phyloP scores from a whole-genome alignment of 2,888 invertebrate genomes.

The Lycocerus yunnanus region DNA sequence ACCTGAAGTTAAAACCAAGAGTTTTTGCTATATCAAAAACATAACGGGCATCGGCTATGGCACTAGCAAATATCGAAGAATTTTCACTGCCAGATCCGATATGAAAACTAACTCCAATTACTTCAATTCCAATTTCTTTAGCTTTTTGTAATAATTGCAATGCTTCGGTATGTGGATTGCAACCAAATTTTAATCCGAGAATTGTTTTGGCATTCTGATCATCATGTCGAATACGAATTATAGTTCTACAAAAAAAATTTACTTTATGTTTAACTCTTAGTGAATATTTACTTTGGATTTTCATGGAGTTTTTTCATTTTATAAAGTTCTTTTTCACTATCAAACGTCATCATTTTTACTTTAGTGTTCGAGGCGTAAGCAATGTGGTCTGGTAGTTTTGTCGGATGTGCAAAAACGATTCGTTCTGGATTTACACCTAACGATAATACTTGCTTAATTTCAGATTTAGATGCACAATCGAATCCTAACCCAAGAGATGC shows the following conservation, averaged over 20 bases:
- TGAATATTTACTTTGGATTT: background rate
- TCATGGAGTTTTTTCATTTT: constrained; percentile 75
- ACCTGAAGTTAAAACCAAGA: constrained; percentile 75
- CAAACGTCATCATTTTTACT: constrained; percentile 88
- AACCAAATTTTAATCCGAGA: constrained; percentile 94
- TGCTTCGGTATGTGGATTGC: constrained; percentile 77
- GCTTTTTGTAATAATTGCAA: constrained; percentile 76
- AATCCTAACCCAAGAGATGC: constrained; percentile 89
- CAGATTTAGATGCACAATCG: constrained; percentile 95
- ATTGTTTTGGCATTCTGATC: constrained; percentile 83
- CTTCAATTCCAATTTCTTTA: constrained; percentile 73
- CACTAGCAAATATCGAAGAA: constrained; percentile 78
- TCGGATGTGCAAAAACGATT: constrained; percentile 95
- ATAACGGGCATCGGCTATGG: constrained; percentile 71
- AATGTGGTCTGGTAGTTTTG: constrained; percentile 90
- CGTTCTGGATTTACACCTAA: constrained; percentile 76
- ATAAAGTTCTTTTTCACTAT: constrained; percentile 88
- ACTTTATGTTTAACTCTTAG: background rate
- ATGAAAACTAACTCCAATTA: constrained; percentile 87
- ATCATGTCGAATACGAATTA: constrained; percentile 87
- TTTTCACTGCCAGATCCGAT: constrained; percentile 92
- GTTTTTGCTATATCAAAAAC: constrained; percentile 70
- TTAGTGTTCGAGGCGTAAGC: constrained; percentile 76
- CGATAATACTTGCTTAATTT: constrained; percentile 81
- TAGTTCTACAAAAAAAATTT: constrained; percentile 42